phyloP scores from a whole-genome alignment of 2,888 invertebrate species.

The Hyposoter dolosus region DNA sequence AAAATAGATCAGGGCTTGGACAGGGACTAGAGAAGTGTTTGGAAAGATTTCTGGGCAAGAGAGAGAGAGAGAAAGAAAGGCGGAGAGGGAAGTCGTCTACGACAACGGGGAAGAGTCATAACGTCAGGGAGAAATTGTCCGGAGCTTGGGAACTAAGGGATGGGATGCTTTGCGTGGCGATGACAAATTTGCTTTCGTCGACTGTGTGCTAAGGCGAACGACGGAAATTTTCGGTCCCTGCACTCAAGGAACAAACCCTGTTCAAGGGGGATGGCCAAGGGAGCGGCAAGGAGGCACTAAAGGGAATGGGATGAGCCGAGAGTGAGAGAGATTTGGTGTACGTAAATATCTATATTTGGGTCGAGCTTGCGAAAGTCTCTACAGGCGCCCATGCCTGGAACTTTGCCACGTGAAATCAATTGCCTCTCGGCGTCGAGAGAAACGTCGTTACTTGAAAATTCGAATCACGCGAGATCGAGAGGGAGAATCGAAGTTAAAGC shows the following conservation, averaged over 20 bases:
- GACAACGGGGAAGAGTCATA: constrained; percentile 65
- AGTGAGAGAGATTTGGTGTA: background rate
- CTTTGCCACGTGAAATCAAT: constrained; percentile 77
- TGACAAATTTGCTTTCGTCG: constrained; percentile 78
- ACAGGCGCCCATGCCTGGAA: constrained; percentile 72
- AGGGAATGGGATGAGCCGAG: constrained; percentile 29
- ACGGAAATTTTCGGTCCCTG: constrained; percentile 65
- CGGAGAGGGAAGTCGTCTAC: constrained; percentile 30
- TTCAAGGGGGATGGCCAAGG: constrained; percentile 39
- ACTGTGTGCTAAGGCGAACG: constrained; percentile 63
- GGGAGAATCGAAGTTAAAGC: constrained; percentile 40
- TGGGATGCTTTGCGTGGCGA: constrained; percentile 67
- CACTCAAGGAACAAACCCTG: constrained; percentile 63
- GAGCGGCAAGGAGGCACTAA: constrained; percentile 17
- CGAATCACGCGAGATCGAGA: constrained; percentile 72
- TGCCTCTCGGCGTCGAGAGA: constrained; percentile 75
- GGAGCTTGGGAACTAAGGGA: constrained; percentile 33
- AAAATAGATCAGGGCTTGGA: constrained; percentile 59
- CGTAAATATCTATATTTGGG: background rate
- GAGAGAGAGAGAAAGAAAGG: constrained; percentile 16
- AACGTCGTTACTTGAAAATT: constrained; percentile 74
- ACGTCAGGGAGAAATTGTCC: constrained; percentile 59
- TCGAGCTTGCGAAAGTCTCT: constrained; percentile 32
- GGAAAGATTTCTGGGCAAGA: constrained; percentile 52
- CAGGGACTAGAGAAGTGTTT: constrained; percentile 61